Evolutionary conservation across 2,113 vertebrate genomes (phyloP).

Genomic region (Hyperoodon ampullatus): DNA sequence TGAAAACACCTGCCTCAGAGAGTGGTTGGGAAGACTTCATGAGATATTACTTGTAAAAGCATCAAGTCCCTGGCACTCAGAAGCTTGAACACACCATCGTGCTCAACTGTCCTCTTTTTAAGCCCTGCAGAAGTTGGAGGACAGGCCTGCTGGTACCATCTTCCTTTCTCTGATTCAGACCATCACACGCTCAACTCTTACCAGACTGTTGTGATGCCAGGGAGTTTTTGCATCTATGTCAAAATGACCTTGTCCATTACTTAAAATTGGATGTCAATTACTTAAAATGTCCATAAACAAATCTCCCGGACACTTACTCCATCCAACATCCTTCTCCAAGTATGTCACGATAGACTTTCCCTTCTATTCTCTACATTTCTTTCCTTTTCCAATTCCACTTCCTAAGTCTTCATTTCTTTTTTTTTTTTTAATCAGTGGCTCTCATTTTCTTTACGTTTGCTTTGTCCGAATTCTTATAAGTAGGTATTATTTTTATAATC

Average conservation of each 20-base stretch:
- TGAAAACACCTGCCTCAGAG: neutral
- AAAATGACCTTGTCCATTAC: no score
- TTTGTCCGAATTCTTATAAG: neutral
- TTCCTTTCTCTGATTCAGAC: accelerated
- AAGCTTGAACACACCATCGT: neutral
- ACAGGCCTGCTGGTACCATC: accelerated
- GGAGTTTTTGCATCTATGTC: neutral
- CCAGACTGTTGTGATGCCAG: neutral
- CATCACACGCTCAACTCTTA: accelerated
- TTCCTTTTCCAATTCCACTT: neutral
- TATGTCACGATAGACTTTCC: accelerated
- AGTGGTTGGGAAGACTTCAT: accelerated
- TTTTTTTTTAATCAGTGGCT: neutral
- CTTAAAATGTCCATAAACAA: no score
- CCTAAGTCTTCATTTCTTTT: neutral
- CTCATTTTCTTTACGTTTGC: neutral
- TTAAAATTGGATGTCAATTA: no score
- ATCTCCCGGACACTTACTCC: neutral
- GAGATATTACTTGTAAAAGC: no score
- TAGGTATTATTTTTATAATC: neutral
- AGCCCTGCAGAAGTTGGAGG: no score
- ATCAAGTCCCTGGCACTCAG: accelerated
- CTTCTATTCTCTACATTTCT: neutral
- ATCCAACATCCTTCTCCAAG: neutral
- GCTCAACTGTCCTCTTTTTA: accelerated